phyloP scores from a whole-genome alignment of 1,140 invertebrate species.

The Drosophila miranda region DNA sequence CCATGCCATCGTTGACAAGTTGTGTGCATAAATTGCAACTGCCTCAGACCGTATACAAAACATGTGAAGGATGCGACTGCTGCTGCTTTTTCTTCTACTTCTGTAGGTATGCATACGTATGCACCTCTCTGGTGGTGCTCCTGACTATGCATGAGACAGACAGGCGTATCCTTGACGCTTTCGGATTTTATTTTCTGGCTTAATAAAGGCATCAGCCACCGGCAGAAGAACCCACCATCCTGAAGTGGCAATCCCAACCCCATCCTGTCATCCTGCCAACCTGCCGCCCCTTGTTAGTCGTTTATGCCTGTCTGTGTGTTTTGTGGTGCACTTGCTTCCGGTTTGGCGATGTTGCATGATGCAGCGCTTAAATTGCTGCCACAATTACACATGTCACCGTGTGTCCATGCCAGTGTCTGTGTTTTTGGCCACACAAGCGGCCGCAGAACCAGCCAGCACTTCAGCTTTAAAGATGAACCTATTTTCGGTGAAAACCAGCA shows the following conservation, averaged over 20 bases:
- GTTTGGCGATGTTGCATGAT: constrained; percentile 65
- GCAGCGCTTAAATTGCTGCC: constrained; percentile 73
- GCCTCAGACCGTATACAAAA: constrained; percentile 74
- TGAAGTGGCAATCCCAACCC: constrained; percentile 56
- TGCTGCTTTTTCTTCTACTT: constrained; percentile 10
- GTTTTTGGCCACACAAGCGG: constrained; percentile 19
- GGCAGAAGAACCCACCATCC: constrained; percentile 27
- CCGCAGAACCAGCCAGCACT: no score
- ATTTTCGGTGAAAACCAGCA: no score
- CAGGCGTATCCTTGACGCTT: constrained; percentile 71
- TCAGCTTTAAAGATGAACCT: no score
- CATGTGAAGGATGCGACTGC: constrained; percentile 70
- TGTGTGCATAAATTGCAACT: constrained; percentile 79
- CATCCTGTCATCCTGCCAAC: background rate
- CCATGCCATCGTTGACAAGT: constrained; percentile 62
- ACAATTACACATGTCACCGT: constrained; percentile 70
- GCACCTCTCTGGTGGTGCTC: constrained; percentile 35
- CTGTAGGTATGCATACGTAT: background rate
- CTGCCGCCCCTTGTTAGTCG: background rate
- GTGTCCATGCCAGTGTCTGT: constrained; percentile 3
- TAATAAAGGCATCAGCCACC: constrained; percentile 74
- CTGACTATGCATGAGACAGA: constrained; percentile 66
- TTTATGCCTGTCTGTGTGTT: background rate
- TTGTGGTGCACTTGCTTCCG: constrained; percentile 64
- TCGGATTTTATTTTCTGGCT: constrained; percentile 77